phyloP scores from a whole-genome alignment of 2,888 invertebrate species.

The Rhogogaster chlorosoma region DNA sequence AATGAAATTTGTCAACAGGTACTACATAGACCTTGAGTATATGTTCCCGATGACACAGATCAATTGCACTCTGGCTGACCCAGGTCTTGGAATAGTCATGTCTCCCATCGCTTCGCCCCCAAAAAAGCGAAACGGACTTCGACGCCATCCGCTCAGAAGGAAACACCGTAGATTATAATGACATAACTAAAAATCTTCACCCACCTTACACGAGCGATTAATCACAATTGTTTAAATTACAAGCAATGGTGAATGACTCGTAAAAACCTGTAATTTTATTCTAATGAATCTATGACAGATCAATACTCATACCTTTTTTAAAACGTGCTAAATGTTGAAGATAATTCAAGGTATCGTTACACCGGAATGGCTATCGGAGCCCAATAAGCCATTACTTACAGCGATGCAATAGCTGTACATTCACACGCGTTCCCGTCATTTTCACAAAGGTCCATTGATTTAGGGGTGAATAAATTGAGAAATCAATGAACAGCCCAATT shows the following conservation, averaged over 20 bases:
- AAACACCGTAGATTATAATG: slow-evolving; percentile 67
- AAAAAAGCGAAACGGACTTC: slow-evolving; percentile 64
- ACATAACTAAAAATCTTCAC: background rate
- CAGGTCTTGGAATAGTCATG: slow-evolving; percentile 71
- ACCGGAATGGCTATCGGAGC: background rate
- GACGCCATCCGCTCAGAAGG: slow-evolving; percentile 79
- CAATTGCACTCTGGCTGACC: slow-evolving; percentile 80
- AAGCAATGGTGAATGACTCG: background rate
- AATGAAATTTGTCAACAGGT: slow-evolving; percentile 75
- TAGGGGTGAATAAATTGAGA: background rate
- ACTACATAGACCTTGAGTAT: slow-evolving; percentile 91
- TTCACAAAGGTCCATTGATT: background rate
- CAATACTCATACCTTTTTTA: background rate
- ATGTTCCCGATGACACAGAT: slow-evolving; percentile 91
- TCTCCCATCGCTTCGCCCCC: slow-evolving; percentile 63
- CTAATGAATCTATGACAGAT: background rate
- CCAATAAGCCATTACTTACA: background rate
- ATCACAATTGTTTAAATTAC: background rate
- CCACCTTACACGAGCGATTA: background rate
- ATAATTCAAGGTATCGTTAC: background rate
- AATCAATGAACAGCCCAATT: background rate
- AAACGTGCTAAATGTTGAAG: background rate
- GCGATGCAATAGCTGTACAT: background rate
- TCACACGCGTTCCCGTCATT: background rate
- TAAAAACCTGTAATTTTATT: background rate